phyloP scores from a whole-genome alignment of 2,113 vertebrate species.

The Hipposideros armiger region DNA sequence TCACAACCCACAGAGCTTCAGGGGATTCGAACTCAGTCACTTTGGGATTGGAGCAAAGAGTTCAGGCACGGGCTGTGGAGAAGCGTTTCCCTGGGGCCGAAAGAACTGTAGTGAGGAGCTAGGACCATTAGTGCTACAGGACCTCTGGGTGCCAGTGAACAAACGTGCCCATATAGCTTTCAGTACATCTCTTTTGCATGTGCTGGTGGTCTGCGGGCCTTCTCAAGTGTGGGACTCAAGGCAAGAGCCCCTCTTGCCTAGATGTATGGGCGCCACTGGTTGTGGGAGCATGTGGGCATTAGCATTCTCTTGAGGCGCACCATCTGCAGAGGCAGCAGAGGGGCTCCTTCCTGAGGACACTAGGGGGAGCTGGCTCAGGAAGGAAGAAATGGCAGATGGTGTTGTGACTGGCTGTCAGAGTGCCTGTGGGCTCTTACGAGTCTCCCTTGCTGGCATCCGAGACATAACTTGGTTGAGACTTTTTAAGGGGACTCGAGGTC shows the following conservation, averaged over 20 bases:
- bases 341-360: constrained; percentile 43
- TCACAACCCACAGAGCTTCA: neutral
- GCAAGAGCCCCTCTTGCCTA: neutral
- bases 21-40: neutral
- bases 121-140: neutral
- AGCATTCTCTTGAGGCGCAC: neutral
- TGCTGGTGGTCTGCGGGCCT: neutral
- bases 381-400: constrained; percentile 57
- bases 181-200: neutral
- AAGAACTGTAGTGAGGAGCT: neutral
- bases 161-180: neutral
- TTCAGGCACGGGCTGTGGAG: neutral
- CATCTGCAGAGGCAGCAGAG: neutral
- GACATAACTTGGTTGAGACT: constrained; percentile 54
- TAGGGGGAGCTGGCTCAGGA: constrained; percentile 66
- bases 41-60: neutral
- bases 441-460: constrained; percentile 36
- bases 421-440: neutral
- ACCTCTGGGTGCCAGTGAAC: neutral
- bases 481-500: constrained; percentile 30
- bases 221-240: neutral
- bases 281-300: neutral
- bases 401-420: constrained; percentile 54
- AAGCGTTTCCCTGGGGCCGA: neutral
- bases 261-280: neutral